Percentiles rank a stretch among this genome's conserved stretches.
These are phyloP conservation scores for Coturnix japonica DNA, from an alignment of 2,113 vertebrate species.

Conservation along the genomic window DNA sequence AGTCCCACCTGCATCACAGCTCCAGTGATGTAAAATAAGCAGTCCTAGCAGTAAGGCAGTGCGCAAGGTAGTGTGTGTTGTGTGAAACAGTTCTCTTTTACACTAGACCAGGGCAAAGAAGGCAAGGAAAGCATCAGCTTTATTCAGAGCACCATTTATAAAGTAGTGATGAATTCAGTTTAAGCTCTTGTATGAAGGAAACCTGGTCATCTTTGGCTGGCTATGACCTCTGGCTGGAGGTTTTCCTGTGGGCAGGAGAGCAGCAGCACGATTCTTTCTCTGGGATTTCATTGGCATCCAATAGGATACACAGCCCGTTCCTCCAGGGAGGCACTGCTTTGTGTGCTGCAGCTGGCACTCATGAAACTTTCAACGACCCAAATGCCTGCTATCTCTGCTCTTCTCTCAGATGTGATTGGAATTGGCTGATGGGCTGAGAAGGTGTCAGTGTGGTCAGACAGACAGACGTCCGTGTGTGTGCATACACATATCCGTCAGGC, in stretches of 20 bases:
- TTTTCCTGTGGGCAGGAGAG: constrained; percentile 39
- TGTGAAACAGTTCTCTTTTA: background rate
- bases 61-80: background rate
- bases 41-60: background rate
- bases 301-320: background rate
- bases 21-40: background rate
- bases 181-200: background rate
- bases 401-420: background rate
- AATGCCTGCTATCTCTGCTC: background rate
- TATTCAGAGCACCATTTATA: background rate
- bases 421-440: background rate
- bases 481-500: accelerated
- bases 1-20: accelerated
- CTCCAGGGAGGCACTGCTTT: constrained; percentile 11
- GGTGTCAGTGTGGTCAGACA: background rate
- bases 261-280: background rate
- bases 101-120: background rate
- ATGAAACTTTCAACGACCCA: constrained; percentile 30
- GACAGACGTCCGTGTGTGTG: background rate
- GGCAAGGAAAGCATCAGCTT: background rate
- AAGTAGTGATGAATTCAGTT: background rate
- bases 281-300: constrained; percentile 38
- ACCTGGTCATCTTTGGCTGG: background rate
- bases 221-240: constrained; percentile 27
- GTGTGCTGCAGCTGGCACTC: background rate